Evolutionary conservation across 2,888 invertebrate species (phyloP), one percentile per base, ranked within the genome.

Genomic region (Steinernema scapterisci): DNA sequence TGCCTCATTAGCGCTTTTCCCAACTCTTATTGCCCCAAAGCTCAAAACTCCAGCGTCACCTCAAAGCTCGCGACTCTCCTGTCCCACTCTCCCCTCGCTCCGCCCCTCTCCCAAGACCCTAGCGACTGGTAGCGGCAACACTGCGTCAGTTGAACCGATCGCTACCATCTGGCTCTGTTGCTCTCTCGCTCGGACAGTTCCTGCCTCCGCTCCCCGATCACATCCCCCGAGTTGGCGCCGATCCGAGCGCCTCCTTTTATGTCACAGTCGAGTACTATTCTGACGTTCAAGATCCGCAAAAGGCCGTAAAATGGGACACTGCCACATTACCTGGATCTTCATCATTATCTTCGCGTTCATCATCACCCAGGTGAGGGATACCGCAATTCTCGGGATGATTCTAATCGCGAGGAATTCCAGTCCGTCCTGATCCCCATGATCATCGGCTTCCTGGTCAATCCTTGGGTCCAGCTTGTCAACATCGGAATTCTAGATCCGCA

Each of bases 251-350:
- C 27, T 27, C 38, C 27, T 31, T 63, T n/a, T 63, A 63, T 63
- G 63, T 63, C 63, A 21, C 27, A 16, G 23, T 31, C 27, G 27
- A 31, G 63, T 38, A 38, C 31, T 31, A 31, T n/a, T 31, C 63
- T 63, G 2, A 63, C 63, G 3, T 63, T 31, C 31, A 63, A 63
- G 27, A 63, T 63, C 19, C 27, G 63, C 11, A 63, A 63, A 63
- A 21, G 63, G 63, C 63, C 63, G 9, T 63, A 31, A 52, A 11
- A 54, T 25, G 54, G 25, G 23, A 27, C 16, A 31, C 31, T 63
- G 63, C n/a, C 63, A 63, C 31, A 19, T 63, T 1, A 25, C 31
- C 1, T 63, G 31, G 31, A 63, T 63, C 63, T 27, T 31, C 31
- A 63, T 31, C 16, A 25, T 31, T 7, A 63, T 63, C 63, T 21